Conservation (phyloP, 2,797 vertebrate genomes). For the Lepidocolaptes lacrymiger region DNA sequence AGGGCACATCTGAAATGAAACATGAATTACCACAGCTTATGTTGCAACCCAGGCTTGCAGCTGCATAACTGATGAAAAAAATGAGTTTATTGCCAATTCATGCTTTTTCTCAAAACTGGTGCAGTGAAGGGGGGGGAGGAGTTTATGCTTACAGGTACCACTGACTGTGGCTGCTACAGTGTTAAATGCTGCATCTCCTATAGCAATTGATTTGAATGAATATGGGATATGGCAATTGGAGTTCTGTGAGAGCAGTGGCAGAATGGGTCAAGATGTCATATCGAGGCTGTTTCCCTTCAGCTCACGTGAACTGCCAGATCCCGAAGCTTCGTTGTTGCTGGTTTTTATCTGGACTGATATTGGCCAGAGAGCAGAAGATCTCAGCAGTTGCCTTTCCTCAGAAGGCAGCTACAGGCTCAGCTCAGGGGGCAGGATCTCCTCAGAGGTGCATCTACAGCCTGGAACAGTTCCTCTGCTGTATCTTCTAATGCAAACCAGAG, state of each 20-base stretch:
- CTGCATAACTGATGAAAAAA: neutral
- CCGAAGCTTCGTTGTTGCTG: neutral
- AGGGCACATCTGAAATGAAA: neutral
- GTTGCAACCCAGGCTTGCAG: neutral
- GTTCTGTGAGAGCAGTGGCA: neutral
- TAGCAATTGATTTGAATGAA: fast-evolving
- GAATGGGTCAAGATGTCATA: neutral
- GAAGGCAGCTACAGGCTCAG: fast-evolving
- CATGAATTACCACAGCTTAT: fast-evolving
- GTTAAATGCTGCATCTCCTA: neutral
- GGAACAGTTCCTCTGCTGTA: neutral
- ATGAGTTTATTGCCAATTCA: neutral
- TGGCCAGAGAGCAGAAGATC: neutral
- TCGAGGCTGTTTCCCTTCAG: neutral
- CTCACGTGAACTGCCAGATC: fast-evolving
- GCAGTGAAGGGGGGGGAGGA: fast-evolving
- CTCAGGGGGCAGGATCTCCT: neutral
- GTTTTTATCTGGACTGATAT: neutral
- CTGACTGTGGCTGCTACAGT: fast-evolving
- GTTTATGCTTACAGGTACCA: fast-evolving
- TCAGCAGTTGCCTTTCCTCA: neutral
- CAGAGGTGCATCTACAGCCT: neutral
- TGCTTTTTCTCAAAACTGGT: neutral
- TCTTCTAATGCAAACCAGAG: neutral
- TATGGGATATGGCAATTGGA: neutral